Conservation (phyloP, 2,797 vertebrate species). For the Alauda arvensis region DNA sequence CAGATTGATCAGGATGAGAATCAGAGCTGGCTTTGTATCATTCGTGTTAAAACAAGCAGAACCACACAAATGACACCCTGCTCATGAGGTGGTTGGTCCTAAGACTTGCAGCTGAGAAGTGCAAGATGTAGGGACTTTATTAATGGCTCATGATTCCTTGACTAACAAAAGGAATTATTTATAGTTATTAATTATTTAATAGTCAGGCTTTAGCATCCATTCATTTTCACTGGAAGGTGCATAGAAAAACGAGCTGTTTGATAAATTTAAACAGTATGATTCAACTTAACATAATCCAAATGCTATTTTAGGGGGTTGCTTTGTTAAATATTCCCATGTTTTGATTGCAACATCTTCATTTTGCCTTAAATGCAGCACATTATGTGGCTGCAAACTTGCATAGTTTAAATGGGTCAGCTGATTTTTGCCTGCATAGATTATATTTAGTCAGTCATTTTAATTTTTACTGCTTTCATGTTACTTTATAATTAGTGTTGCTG, state of each 20-base stretch:
- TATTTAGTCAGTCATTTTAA: not conserved
- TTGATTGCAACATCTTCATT: not conserved
- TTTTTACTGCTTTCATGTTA: not conserved
- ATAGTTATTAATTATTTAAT: not conserved
- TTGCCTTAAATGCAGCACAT: not conserved
- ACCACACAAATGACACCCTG: fast-evolving
- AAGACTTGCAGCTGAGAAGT: not conserved
- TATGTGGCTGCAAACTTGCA: not conserved
- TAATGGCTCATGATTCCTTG: not conserved
- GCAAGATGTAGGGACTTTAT: not conserved
- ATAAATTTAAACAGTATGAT: not conserved
- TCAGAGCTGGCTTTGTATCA: not conserved
- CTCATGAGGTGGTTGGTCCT: not conserved
- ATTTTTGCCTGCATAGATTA: not conserved
- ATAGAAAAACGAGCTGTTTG: not conserved
- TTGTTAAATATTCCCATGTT: not conserved
- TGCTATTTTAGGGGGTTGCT: not conserved
- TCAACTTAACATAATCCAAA: not conserved
- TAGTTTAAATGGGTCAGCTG: not conserved
- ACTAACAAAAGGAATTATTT: not conserved
- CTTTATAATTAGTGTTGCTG: not conserved
- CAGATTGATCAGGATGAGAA: not conserved
- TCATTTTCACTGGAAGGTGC: not conserved
- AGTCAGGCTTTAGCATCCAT: not conserved
- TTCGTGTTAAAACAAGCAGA: not conserved